Evolutionary conservation across 2,113 vertebrate species (phyloP).

Genomic region (Pelvicachromis taeniatus): DNA sequence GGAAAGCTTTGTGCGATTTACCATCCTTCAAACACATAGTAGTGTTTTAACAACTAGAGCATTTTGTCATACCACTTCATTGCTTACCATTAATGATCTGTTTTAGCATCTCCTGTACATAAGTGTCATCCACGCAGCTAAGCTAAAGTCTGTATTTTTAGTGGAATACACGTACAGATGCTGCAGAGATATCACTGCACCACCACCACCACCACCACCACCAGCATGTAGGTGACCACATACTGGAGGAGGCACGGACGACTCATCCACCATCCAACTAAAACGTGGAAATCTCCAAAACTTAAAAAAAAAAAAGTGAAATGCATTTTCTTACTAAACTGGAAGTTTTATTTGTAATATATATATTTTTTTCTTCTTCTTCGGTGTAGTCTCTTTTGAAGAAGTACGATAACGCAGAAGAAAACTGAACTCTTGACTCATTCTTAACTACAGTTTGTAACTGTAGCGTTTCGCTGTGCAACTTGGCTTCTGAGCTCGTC

Average conservation of each 20-base stretch:
- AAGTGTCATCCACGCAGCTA: slow-evolving; percentile 25
- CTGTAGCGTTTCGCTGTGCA: slow-evolving; percentile 33
- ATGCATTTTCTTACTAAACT: slow-evolving; percentile 1
- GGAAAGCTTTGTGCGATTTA: background rate
- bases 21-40: background rate
- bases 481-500: slow-evolving; percentile 17
- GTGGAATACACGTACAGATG: slow-evolving; percentile 10
- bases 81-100: background rate
- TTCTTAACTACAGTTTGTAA: slow-evolving; percentile 5
- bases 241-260: background rate
- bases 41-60: background rate
- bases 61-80: background rate
- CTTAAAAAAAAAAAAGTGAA: background rate
- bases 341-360: background rate
- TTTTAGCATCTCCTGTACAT: slow-evolving; percentile 29
- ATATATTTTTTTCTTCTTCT: background rate
- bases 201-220: background rate
- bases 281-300: slow-evolving; percentile 9
- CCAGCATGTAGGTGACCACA: background rate
- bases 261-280: background rate
- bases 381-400: background rate
- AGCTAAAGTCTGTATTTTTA: slow-evolving; percentile 59
- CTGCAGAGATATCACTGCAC: slow-evolving; percentile 1
- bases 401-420: background rate
- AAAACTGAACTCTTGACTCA: background rate